These are phyloP conservation scores for Apantesis nais DNA, from an alignment of 2,888 invertebrate species.

Conservation along the genomic window DNA sequence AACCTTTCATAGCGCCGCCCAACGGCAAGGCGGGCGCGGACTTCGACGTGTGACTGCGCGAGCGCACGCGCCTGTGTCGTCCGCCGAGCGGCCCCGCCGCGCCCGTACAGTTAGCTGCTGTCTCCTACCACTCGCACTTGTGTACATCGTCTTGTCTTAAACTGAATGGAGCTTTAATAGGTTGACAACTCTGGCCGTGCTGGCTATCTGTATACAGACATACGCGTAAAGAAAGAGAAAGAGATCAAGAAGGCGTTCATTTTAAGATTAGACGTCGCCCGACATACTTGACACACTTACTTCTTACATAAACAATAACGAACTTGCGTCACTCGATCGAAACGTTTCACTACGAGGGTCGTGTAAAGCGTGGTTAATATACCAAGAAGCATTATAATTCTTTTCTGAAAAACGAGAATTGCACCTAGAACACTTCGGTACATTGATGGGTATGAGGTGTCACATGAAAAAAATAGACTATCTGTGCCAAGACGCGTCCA, in stretches of 20 bases:
- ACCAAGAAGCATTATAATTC: background rate
- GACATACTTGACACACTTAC: background rate
- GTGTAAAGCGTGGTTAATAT: background rate
- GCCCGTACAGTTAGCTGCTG: background rate
- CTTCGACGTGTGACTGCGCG: constrained; percentile 79
- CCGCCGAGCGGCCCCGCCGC: constrained; percentile 20
- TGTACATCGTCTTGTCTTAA: background rate
- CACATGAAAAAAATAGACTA: background rate
- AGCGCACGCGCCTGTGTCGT: constrained; percentile 20
- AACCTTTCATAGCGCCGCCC: constrained; percentile 94
- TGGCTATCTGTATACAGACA: background rate
- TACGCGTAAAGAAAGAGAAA: background rate
- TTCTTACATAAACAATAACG: background rate
- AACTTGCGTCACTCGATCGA: background rate
- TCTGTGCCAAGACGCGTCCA: background rate
- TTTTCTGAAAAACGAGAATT: background rate
- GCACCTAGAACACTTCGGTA: background rate
- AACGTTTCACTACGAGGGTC: background rate
- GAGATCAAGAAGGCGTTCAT: background rate
- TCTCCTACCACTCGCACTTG: background rate
- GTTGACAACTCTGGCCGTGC: background rate
- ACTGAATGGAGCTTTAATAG: background rate
- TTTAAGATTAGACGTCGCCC: background rate
- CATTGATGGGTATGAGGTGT: background rate
- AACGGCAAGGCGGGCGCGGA: constrained; percentile 87